Percentiles rank a stretch among this genome's conserved stretches.
Conservation (phyloP, 1,140 invertebrate species). For the Pristionchus pacificus region DNA sequence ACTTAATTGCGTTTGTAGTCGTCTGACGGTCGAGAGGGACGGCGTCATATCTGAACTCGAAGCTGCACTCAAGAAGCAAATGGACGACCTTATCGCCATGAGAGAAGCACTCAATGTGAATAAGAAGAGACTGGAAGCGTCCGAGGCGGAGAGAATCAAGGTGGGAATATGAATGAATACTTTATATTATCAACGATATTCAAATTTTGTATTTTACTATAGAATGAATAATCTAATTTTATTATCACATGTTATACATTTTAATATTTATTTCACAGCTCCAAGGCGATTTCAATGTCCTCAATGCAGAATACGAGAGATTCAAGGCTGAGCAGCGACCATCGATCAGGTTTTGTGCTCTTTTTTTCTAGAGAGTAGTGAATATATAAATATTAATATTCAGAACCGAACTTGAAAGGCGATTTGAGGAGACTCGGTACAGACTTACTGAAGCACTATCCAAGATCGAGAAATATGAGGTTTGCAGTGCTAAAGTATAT, state of each 20-base stretch:
- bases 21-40: too few species aligned
- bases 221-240: too few species aligned
- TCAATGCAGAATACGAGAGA: conserved; percentile 27
- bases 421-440: conserved; percentile 43
- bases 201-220: too few species aligned
- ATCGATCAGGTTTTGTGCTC: conserved; percentile 7
- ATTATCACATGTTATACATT: too few species aligned
- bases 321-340: conserved; percentile 28
- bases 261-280: too few species aligned
- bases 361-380: conserved; percentile 20
- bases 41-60: background rate
- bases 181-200: too few species aligned
- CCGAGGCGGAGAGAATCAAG: background rate
- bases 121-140: background rate
- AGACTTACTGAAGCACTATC: conserved; percentile 35
- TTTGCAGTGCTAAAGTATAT: conserved; percentile 9
- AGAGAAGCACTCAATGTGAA: background rate
- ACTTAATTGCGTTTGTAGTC: background rate
- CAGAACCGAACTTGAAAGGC: conserved; percentile 39
- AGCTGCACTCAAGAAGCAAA: background rate
- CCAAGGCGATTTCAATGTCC: conserved; percentile 19
- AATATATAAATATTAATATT: conserved; percentile 24
- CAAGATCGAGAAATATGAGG: conserved; percentile 28
- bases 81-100: background rate
- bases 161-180: background rate